These are phyloP conservation scores for Aphodius sticticus DNA, from an alignment of 2,888 invertebrate genomes.

Conservation along the genomic window DNA sequence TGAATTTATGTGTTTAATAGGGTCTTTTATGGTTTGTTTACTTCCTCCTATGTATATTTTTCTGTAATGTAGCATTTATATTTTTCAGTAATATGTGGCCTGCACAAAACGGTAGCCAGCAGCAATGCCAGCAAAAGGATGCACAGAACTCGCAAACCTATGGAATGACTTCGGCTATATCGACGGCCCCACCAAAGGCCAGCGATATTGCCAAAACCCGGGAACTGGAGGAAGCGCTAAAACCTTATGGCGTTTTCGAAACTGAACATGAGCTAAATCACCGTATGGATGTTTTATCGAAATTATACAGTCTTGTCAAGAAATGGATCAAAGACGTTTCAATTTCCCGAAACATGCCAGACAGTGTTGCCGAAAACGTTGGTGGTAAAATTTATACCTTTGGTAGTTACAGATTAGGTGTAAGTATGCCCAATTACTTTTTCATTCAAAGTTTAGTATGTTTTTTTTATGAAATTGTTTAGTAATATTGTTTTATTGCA, in stretches of 20 bases:
- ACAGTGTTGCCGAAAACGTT: conserved; percentile 86
- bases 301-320: conserved; percentile 89
- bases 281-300: conserved; percentile 83
- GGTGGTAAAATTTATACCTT: conserved; percentile 99
- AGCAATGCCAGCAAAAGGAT: conserved; percentile 57
- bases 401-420: conserved; percentile 95
- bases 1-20: conserved; percentile 16
- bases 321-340: conserved; percentile 95
- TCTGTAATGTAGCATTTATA: conserved; percentile 19
- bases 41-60: conserved; percentile 7
- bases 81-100: conserved; percentile 63
- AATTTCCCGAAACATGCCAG: conserved; percentile 89
- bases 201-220: conserved; percentile 77
- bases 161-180: conserved; percentile 96
- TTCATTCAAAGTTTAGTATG: background rate
- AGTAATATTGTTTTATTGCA: conserved; percentile 46
- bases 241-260: conserved; percentile 90
- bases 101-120: conserved; percentile 61
- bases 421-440: conserved; percentile 53
- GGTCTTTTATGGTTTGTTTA: conserved; percentile 23
- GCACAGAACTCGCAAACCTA: conserved; percentile 67
- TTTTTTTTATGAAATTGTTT: background rate
- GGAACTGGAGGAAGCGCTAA: conserved; percentile 80
- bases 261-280: conserved; percentile 89
- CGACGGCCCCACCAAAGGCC: conserved; percentile 83